phyloP scores from a whole-genome alignment of 2,113 vertebrate genomes.

The Cairina moschata region DNA sequence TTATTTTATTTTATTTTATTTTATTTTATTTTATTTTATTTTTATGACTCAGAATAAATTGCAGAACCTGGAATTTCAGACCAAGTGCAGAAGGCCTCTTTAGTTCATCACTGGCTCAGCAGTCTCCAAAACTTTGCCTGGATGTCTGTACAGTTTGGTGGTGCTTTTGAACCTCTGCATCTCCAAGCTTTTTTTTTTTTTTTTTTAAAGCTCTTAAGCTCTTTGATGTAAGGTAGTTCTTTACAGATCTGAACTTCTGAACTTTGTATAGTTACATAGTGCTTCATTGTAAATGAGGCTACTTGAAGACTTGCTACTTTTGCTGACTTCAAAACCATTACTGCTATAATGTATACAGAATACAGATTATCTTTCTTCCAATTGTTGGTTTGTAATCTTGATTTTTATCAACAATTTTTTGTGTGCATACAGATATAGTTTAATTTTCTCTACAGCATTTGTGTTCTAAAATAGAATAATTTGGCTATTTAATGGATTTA shows the following conservation, averaged over 20 bases:
- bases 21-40: neutral
- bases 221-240: neutral
- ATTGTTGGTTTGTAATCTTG: neutral
- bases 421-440: neutral
- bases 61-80: neutral
- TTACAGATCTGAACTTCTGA: neutral
- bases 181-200: neutral
- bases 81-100: neutral
- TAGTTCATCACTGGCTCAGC: neutral
- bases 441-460: neutral
- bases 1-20: neutral
- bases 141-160: neutral
- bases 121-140: neutral
- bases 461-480: neutral
- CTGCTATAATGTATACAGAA: neutral
- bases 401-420: neutral
- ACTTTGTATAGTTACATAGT: neutral
- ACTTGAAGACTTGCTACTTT: neutral
- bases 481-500: neutral
- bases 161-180: neutral
- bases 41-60: neutral
- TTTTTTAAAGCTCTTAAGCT: neutral
- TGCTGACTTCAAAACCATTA: neutral
- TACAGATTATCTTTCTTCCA: neutral
- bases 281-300: neutral